These are phyloP conservation scores for Cotesia glomerata DNA, from an alignment of 1,140 invertebrate species.

Conservation along the genomic window DNA sequence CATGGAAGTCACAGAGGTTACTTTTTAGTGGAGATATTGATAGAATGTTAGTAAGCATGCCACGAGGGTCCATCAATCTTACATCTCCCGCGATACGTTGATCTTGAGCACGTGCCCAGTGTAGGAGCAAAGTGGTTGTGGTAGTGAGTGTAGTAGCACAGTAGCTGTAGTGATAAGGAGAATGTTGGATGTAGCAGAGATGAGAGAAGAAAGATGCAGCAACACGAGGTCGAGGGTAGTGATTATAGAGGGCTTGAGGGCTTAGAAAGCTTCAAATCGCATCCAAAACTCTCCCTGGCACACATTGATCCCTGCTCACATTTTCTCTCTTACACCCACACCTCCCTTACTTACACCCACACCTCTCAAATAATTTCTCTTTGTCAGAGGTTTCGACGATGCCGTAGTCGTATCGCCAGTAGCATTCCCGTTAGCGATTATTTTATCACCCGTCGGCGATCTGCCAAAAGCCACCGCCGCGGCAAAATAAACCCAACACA, in stretches of 20 bases:
- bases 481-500: background rate
- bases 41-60: constrained; percentile 5
- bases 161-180: too few relatives aligned
- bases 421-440: constrained; percentile 54
- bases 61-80: constrained; percentile 19
- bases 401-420: constrained; percentile 9
- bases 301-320: background rate
- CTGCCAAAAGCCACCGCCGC: constrained; percentile 47
- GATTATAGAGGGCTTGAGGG: constrained; percentile 10
- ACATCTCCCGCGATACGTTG: constrained; percentile 13
- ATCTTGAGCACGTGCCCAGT: constrained; percentile 6
- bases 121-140: background rate
- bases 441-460: constrained; percentile 56
- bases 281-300: constrained; percentile 3
- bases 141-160: too few relatives aligned
- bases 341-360: background rate
- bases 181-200: too few relatives aligned
- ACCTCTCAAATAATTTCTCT: background rate
- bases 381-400: constrained; percentile 23
- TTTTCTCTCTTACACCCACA: background rate
- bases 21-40: background rate
- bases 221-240: constrained; percentile 5
- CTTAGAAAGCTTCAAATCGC: background rate
- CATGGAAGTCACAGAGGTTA: too few relatives aligned
- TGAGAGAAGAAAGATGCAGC: background rate